A percentile compares a stretch with the other conserved stretches of the same genome.
Evolutionary conservation across 2,888 invertebrate genomes (phyloP).

Genomic region (Plagiodera versicolora): DNA sequence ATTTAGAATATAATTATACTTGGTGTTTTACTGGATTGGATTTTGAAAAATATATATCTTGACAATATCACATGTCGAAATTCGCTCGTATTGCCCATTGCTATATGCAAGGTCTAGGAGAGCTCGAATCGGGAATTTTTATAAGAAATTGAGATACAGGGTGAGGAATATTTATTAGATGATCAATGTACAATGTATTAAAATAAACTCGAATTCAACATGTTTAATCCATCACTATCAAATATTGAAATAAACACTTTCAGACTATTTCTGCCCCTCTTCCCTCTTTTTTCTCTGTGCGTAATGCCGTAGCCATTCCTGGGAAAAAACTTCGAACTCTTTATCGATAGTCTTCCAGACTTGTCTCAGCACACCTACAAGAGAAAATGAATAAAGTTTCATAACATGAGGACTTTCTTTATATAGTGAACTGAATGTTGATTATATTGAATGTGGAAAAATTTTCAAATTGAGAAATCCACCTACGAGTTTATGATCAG

Average conservation of each 20-base stretch:
- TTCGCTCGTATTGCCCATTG: not conserved
- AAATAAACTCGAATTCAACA: no score
- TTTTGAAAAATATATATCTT: no score
- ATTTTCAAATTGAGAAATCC: not conserved
- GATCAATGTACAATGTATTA: no score
- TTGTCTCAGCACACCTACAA: not conserved
- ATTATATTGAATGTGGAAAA: not conserved
- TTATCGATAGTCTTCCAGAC: not conserved
- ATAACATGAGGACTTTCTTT: not conserved
- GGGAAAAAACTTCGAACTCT: not conserved
- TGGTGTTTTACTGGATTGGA: no score
- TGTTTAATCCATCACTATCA: no score
- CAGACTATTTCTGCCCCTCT: not conserved
- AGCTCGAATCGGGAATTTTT: no score
- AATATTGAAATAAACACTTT: not conserved
- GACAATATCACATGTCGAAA: no score
- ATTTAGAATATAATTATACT: no score
- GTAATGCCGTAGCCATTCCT: not conserved
- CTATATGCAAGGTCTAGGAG: not conserved
- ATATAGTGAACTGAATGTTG: not conserved
- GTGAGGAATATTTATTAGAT: no score
- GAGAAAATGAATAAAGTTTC: not conserved
- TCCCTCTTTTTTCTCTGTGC: constrained; percentile 1
- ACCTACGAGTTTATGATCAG: no score
- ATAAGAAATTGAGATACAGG: no score